A percentile compares a stretch with the other conserved stretches of the same genome.
These are phyloP conservation scores for Clupea harengus DNA, from an alignment of 2,113 vertebrate genomes.

Conservation along the genomic window DNA sequence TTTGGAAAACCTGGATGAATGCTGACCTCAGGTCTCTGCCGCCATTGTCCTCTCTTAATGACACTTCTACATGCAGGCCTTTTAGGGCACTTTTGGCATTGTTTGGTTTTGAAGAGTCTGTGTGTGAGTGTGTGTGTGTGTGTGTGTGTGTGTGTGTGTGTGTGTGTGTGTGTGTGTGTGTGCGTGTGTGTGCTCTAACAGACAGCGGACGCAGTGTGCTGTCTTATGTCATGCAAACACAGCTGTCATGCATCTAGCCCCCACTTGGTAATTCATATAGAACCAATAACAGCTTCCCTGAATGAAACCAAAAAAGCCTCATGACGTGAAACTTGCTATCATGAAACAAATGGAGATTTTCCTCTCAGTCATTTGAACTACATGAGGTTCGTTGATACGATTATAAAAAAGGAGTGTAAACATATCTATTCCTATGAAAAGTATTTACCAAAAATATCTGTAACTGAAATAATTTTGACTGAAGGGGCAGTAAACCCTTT, in stretches of 20 bases:
- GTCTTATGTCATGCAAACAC: conserved; percentile 1
- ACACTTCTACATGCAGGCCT: conserved; percentile 53
- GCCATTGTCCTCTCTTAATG: conserved; percentile 63
- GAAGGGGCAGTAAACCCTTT: no score
- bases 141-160: background rate
- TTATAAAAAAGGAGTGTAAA: background rate
- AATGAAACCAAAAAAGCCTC: background rate
- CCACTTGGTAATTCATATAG: conserved; percentile 44
- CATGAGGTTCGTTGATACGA: background rate
- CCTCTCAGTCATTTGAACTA: background rate
- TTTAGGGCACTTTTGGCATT: conserved; percentile 51
- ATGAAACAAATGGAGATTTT: background rate
- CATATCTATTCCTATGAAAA: background rate
- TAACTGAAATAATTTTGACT: background rate
- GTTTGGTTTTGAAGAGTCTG: conserved; percentile 56
- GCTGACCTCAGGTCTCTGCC: conserved; percentile 60
- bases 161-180: background rate
- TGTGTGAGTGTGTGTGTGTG: conserved; percentile 35
- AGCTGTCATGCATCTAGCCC: conserved; percentile 20
- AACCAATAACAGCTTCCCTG: conserved; percentile 37
- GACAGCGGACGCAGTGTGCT: background rate
- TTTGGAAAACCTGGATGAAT: conserved; percentile 69
- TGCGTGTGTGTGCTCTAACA: background rate
- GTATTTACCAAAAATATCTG: background rate
- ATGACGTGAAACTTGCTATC: background rate